Evolutionary conservation across 2,113 vertebrate species (phyloP).

Genomic region (Naja naja): DNA sequence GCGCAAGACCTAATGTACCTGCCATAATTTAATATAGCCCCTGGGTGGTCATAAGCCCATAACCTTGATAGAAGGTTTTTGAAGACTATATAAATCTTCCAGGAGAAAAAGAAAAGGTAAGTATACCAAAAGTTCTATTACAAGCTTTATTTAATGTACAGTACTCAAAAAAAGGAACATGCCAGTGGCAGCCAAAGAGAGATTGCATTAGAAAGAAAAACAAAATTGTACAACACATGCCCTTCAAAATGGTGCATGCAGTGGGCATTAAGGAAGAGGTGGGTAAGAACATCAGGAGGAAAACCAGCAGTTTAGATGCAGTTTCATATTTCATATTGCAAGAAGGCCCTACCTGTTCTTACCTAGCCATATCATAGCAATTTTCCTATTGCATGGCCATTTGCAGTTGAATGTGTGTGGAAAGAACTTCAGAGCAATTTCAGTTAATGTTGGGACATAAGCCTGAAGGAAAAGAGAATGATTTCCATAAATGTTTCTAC

Average conservation of each 20-base stretch:
- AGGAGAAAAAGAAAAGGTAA: conserved; percentile 51
- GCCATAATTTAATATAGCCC: conserved; percentile 45
- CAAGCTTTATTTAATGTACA: conserved; percentile 35
- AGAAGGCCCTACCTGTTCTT: neutral
- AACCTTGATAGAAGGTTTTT: conserved; percentile 48
- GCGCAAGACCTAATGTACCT: conserved; percentile 41
- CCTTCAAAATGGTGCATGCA: conserved; percentile 18
- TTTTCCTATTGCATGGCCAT: neutral
- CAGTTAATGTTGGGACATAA: neutral
- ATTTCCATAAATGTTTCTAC: neutral
- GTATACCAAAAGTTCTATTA: conserved; percentile 38
- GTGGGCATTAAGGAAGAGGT: neutral
- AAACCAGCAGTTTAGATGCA: neutral
- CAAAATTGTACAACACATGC: neutral
- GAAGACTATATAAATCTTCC: conserved; percentile 46
- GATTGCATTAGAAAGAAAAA: conserved; percentile 27
- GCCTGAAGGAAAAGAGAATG: neutral
- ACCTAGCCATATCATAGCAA: neutral
- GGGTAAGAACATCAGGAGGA: conserved; percentile 5
- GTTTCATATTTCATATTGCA: neutral
- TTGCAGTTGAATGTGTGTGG: neutral
- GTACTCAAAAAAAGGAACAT: conserved; percentile 34
- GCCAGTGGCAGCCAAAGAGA: conserved; percentile 18
- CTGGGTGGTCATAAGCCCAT: conserved; percentile 39
- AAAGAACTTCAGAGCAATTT: neutral